Conservation (phyloP, 1,140 invertebrate species). For the Frieseomelitta varia region DNA sequence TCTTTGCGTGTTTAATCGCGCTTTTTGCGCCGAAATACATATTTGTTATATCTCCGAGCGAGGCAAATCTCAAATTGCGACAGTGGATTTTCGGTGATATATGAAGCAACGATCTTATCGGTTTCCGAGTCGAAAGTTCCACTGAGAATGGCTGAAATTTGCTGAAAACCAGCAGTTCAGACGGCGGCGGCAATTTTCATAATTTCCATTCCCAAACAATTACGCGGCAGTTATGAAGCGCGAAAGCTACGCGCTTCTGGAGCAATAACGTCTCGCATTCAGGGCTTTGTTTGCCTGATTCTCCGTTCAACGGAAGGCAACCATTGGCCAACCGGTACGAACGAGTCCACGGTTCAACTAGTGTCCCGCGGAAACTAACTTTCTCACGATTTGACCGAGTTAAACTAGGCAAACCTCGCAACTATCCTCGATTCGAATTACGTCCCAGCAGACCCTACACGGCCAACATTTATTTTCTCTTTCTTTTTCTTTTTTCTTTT, state of each 20-base stretch:
- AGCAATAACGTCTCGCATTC: not conserved
- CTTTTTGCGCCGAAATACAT: too few relatives aligned
- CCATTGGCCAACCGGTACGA: not conserved
- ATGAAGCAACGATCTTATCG: not conserved
- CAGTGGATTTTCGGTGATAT: not conserved
- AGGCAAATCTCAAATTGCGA: not conserved
- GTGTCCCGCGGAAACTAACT: conserved; percentile 35
- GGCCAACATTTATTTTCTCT: not conserved
- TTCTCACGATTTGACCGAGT: conserved; percentile 18
- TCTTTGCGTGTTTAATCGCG: not conserved
- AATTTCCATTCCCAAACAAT: conserved; percentile 27
- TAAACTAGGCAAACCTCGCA: conserved; percentile 13
- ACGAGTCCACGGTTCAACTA: conserved; percentile 4
- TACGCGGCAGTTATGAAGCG: conserved; percentile 13
- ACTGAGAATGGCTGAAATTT: not conserved
- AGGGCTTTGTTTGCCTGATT: not conserved
- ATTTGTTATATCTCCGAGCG: too few relatives aligned
- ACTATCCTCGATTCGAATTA: conserved; percentile 28
- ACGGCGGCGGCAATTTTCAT: conserved; percentile 4
- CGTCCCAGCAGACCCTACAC: too few relatives aligned
- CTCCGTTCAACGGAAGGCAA: conserved; percentile 4
- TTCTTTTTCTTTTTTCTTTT: not conserved
- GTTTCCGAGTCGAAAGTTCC: not conserved
- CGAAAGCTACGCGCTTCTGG: not conserved
- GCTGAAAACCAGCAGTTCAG: too few relatives aligned